Conservation (phyloP, 1,140 invertebrate species). For the Drosophila bifasciata region DNA sequence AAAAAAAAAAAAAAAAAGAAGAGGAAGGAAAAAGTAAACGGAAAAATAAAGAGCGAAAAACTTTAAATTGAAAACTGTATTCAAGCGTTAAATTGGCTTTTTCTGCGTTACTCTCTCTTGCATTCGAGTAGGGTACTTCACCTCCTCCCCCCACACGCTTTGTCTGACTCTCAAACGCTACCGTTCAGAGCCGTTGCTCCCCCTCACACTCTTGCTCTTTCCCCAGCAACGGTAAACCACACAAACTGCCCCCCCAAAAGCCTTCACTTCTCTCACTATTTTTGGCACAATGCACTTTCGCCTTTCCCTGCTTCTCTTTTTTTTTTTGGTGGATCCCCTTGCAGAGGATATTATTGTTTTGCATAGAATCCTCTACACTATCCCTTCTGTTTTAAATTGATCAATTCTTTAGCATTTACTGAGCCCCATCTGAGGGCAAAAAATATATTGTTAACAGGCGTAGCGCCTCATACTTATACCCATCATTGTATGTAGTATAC, state of each 20-base stretch:
- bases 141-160: constrained; percentile 1
- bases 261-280: too few species aligned
- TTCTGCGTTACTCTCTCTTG: constrained; percentile 49
- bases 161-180: background rate
- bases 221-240: constrained; percentile 13
- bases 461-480: too few species aligned
- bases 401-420: too few species aligned
- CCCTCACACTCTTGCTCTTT: constrained; percentile 5
- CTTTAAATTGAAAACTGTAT: constrained; percentile 83
- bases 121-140: background rate
- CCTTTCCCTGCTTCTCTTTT: constrained; percentile 3
- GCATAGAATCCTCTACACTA: too few species aligned
- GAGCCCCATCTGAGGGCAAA: too few species aligned
- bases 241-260: background rate
- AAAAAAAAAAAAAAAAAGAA: background rate
- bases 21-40: constrained; percentile 14
- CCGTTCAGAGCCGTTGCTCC: too few species aligned
- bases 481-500: too few species aligned
- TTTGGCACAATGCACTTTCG: constrained; percentile 14
- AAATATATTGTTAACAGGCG: too few species aligned
- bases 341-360: too few species aligned
- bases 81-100: constrained; percentile 83
- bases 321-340: background rate
- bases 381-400: too few species aligned
- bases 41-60: constrained; percentile 72